Evolutionary conservation across 2,113 vertebrate genomes (phyloP).

Genomic region (Tachysurus vachellii): DNA sequence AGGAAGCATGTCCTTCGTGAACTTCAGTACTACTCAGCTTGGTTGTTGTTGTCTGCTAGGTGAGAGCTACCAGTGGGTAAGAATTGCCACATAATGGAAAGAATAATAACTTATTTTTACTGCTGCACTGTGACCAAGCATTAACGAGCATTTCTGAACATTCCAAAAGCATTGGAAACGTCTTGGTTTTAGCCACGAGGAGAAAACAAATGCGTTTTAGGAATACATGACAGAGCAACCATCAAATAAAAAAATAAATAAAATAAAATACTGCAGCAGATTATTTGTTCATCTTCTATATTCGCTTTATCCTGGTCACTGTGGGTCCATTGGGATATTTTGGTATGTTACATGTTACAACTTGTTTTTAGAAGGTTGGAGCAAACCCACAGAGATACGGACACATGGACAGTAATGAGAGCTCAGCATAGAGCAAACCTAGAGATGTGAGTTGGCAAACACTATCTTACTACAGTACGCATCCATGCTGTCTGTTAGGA

Average conservation of each 20-base stretch:
- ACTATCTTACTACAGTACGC: neutral
- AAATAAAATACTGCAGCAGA: too few relatives aligned
- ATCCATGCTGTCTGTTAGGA: neutral
- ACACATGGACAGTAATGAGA: neutral
- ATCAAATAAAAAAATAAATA: too few relatives aligned
- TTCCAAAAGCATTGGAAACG: too few relatives aligned
- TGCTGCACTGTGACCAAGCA: too few relatives aligned
- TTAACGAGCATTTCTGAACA: too few relatives aligned
- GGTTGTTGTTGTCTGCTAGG: too few relatives aligned
- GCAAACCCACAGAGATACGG: neutral
- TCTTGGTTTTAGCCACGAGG: neutral
- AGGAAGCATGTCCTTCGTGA: too few relatives aligned
- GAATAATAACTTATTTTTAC: neutral
- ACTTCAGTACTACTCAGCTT: too few relatives aligned
- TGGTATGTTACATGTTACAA: too few relatives aligned
- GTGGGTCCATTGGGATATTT: neutral
- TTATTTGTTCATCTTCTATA: neutral
- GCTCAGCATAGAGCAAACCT: neutral
- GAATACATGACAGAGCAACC: too few relatives aligned
- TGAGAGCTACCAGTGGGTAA: too few relatives aligned
- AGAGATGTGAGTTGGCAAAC: neutral
- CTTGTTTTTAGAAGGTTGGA: neutral
- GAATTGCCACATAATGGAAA: too few relatives aligned
- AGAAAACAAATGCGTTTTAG: neutral
- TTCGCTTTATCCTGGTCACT: neutral